Evolutionary conservation across 2,888 invertebrate genomes (phyloP), one percentile per base, ranked within the genome.

Genomic region (Apodemia zela): DNA sequence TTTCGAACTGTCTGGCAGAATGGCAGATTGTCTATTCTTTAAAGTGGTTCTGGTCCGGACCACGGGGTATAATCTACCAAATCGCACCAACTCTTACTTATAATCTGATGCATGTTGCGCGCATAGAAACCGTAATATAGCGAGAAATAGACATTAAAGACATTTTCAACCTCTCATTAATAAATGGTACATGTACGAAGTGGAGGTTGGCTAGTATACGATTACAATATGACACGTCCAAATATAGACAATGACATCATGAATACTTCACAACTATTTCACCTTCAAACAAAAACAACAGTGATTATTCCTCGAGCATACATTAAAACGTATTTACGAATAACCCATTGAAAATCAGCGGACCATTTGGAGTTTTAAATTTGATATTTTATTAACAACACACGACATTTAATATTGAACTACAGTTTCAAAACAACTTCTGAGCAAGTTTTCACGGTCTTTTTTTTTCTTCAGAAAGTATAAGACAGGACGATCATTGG

Each of bases 231-330:
- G 57, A 29, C n/a, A 57, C n/a, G 57, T 47, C 47, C 59, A 49
- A 47, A 59, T 59, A 75, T 81, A 74, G 82, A 73, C 79, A 85
- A 87, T 89, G 89, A 90, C 86, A 89, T 87, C 75, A 72, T 71
- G 73, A 77, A 73, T 68, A 70, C 67, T 67, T 69, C 67, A 72
- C 73, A 21, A 75, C 72, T 75, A 75, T 79, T 79, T 85, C 77
- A 84, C 86, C 86, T 87, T 85, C 84, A 75, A 75, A 71, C 67
- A 66, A 62, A 68, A 69, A 71, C 68, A 66, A 67, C 65, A 64
- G 54, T 58, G 54, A 65, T 67, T 70, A 69, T 66, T 64, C 21
- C 68, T 68, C 59, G 61, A 59, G 35, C 57, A 54, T 59, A 73
- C 21, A 63, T 63, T 73, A 72, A 74, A 73, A 72, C 68, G 65